Evolutionary conservation across 2,113 vertebrate genomes (phyloP).

Genomic region (Peromyscus maniculatus): DNA sequence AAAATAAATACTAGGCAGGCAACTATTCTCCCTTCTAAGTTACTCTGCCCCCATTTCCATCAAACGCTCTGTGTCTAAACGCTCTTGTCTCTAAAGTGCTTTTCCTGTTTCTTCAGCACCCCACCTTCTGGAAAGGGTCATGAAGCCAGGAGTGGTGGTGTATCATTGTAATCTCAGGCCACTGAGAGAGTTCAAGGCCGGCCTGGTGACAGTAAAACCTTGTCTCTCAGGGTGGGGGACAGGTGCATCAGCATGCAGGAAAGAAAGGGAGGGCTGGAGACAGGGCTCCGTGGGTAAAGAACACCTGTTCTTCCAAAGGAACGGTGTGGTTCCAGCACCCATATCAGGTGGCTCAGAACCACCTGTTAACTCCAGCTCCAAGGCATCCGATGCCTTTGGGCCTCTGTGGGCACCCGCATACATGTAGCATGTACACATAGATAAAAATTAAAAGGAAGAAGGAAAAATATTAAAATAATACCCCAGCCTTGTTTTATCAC

Average conservation of each 20-base stretch:
- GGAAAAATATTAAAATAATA: background rate
- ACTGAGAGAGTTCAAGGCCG: background rate
- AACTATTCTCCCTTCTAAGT: background rate
- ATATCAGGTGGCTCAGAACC: background rate
- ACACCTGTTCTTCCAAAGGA: background rate
- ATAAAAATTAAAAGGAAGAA: background rate
- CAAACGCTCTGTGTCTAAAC: background rate
- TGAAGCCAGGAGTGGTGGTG: background rate
- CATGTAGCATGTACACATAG: background rate
- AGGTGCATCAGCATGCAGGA: background rate
- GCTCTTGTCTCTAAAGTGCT: background rate
- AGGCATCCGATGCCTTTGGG: background rate
- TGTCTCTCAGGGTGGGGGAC: background rate
- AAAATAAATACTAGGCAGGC: background rate
- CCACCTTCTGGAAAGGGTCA: background rate
- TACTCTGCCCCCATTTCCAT: constrained; percentile 8
- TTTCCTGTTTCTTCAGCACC: background rate
- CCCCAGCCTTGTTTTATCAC: background rate
- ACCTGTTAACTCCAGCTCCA: background rate
- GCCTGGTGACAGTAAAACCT: background rate
- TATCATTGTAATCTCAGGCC: background rate
- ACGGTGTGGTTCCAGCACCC: background rate
- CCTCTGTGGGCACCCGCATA: background rate
- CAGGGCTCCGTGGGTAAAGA: background rate
- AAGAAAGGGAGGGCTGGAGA: background rate